phyloP scores from a whole-genome alignment of 2,797 vertebrate genomes.

The Limosa lapponica region DNA sequence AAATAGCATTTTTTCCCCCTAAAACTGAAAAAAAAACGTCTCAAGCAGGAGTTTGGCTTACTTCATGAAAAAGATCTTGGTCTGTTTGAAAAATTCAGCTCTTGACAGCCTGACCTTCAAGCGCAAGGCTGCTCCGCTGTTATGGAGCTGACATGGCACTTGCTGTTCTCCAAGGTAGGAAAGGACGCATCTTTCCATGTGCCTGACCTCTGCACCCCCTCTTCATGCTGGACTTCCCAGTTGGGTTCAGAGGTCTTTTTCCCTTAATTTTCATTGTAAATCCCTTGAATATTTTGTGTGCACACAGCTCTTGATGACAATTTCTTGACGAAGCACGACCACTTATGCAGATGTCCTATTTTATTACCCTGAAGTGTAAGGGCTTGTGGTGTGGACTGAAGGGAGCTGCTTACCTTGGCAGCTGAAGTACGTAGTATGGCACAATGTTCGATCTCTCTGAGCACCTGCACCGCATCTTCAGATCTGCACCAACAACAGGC shows the following conservation, averaged over 20 bases:
- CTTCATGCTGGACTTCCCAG: background rate
- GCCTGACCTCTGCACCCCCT: background rate
- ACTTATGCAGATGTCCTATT: background rate
- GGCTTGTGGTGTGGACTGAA: background rate
- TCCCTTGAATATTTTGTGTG: background rate
- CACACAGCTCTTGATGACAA: background rate
- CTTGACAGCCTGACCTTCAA: background rate
- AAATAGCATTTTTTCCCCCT: background rate
- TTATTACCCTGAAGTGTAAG: background rate
- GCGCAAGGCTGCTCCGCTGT: background rate
- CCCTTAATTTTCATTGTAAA: background rate
- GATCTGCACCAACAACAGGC: background rate
- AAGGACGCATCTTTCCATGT: rapidly evolving
- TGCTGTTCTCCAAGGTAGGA: background rate
- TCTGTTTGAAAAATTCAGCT: background rate
- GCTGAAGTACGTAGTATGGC: background rate
- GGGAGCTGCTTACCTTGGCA: background rate
- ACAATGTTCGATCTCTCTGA: background rate
- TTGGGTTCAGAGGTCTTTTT: background rate
- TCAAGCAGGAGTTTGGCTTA: background rate
- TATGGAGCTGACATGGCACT: background rate
- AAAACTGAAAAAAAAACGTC: background rate
- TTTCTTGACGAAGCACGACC: background rate
- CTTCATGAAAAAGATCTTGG: background rate
- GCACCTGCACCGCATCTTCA: background rate